Percentiles rank a stretch among this genome's conserved stretches.
Evolutionary conservation across 2,888 invertebrate genomes (phyloP).

Genomic region (Lagria hirta): DNA sequence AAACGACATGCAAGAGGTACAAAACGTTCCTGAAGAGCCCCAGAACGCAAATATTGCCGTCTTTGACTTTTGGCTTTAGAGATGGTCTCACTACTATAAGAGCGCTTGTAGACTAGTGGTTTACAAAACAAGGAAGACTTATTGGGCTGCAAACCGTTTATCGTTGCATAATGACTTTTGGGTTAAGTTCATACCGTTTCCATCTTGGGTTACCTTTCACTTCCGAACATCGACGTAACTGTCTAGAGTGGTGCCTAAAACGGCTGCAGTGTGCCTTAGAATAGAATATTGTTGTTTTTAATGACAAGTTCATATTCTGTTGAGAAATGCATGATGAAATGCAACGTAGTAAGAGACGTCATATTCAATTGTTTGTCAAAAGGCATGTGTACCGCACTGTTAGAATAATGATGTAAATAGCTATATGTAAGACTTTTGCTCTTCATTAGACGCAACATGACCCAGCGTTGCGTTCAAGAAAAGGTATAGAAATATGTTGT

Average conservation of each 20-base stretch:
- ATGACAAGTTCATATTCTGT: slow-evolving; percentile 3
- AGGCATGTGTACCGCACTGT: slow-evolving; percentile 1
- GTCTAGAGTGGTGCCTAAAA: background rate
- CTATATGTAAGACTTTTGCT: slow-evolving; percentile 11
- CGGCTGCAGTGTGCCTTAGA: slow-evolving; percentile 14
- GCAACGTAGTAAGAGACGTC: slow-evolving; percentile 2
- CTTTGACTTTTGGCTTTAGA: too few relatives aligned
- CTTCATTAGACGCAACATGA: slow-evolving; percentile 17
- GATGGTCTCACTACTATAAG: slow-evolving; percentile 1
- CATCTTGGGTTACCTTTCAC: slow-evolving; percentile 1
- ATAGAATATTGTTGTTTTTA: slow-evolving; percentile 11
- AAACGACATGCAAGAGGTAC: too few relatives aligned
- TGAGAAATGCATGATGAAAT: slow-evolving; percentile 2
- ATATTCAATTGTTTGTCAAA: too few relatives aligned
- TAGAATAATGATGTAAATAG: slow-evolving; percentile 13
- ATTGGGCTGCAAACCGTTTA: background rate
- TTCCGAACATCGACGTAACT: background rate
- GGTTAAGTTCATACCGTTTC: background rate
- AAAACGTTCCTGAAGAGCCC: too few relatives aligned
- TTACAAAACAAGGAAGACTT: background rate
- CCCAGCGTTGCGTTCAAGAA: slow-evolving; percentile 8
- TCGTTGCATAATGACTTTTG: background rate
- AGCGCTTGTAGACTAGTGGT: slow-evolving; percentile 2
- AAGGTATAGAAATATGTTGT: slow-evolving; percentile 9
- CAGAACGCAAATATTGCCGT: too few relatives aligned